Base-by-base conservation (phyloP, 2,113 vertebrate genomes). In the Kryptolebias marmoratus region DNA sequence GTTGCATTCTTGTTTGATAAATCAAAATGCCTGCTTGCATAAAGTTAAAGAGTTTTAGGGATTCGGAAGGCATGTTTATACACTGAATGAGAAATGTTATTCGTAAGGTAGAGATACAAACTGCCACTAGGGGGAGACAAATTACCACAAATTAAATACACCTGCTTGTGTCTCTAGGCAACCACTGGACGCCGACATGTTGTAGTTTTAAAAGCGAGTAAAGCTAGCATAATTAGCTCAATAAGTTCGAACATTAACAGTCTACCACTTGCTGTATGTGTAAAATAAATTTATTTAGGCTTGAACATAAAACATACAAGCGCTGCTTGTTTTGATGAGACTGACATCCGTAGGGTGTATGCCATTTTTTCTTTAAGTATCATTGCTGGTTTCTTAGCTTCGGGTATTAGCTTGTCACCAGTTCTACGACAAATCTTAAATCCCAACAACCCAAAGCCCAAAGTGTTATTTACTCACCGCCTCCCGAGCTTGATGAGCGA, bases 401-500 rank as follows among this genome's bases (percentile, higher is more conserved):
- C 60, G 49, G 56, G 53, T 61, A 36, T 12, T 36, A 76, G n/a
- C 18, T 65, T 22, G 7, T 11, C 15, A 45, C 2, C 9, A 42
- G 9, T 9, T 53, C 4, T 52, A 9, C 2, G 2, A n/a, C 2
- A 62, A 18, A 39, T 7, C 45, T 15, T 2, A 32, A 42, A 42
- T 13, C 0, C 1, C 4, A 54, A 18, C 1, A 18, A 47, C n/a
- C 9, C 12, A 27, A 11, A 1, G 2, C 2, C 1, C 0, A 5
- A 4, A 0, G 22, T 22, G 22, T 22, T 22, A 1, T 54, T 16
- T 1, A 83, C 96, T 95, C 75, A 97, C 96, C 75, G 94, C 93
- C 67, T 96, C 95, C 56, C 94, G 92, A 11, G 89, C 94, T 69
- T 93, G 93, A 64, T 92, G 83, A 4, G 93, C 82, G 2, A 89